These are phyloP conservation scores for Lepeophtheirus salmonis DNA, from an alignment of 1,140 invertebrate species.

Conservation along the genomic window DNA sequence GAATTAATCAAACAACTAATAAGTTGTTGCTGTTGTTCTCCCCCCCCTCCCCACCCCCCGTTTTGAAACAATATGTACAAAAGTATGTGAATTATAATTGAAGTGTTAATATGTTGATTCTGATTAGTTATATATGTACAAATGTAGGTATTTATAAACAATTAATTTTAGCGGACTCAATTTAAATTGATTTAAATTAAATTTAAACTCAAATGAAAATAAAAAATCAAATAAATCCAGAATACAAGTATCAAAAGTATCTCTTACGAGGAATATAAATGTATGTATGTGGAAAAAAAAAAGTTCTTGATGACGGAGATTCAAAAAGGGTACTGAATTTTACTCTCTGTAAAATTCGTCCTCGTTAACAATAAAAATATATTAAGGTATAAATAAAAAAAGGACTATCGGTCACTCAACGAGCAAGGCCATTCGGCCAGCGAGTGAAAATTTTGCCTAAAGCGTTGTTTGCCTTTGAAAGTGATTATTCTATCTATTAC, in stretches of 20 bases:
- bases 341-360: too few relatives aligned
- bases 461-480: neutral
- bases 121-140: too few relatives aligned
- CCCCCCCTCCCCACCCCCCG: too few relatives aligned
- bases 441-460: neutral
- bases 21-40: too few relatives aligned
- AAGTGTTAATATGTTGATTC: too few relatives aligned
- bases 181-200: too few relatives aligned
- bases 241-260: neutral
- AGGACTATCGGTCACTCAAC: neutral
- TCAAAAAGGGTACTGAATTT: neutral
- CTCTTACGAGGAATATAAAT: neutral
- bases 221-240: neutral
- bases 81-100: too few relatives aligned
- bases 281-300: neutral
- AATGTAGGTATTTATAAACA: too few relatives aligned
- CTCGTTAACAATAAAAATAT: too few relatives aligned
- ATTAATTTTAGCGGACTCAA: too few relatives aligned
- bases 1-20: too few relatives aligned
- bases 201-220: neutral
- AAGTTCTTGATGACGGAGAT: neutral
- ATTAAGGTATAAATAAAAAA: neutral
- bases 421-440: neutral
- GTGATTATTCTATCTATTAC: neutral
- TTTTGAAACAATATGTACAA: too few relatives aligned